Base-by-base conservation (phyloP, 2,113 vertebrate species). In the Sminthopsis crassicaudata region DNA sequence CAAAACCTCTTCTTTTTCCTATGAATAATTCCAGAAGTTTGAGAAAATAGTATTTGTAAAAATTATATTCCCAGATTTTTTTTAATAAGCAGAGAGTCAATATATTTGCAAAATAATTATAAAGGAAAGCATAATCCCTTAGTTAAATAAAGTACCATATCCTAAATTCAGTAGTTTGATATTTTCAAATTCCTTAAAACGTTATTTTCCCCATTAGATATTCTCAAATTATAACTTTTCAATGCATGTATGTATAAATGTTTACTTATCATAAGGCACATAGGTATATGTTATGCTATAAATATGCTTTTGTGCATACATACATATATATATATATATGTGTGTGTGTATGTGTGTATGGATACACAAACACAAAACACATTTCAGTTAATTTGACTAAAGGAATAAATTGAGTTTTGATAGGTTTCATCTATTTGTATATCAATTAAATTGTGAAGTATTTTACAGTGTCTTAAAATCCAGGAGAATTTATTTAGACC, bases 191-290 rank as follows among this genome's bases (percentile, higher is more conserved):
- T 95, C 8, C 90, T 46, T 91, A 84, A 90, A 96, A 95, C 22
- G 36, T 96, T 95, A 92, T 93, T 95, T 95, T 91, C 94, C 5
- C 93, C 92, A 97, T 91, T 93, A 96, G 57, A 94, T 95, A 89
- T 92, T 94, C 94, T 96, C 96, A 90, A 46, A 90, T 27, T 90
- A 8, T 1, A 90, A 48, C 46, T 26, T 0, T n/a, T 76, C 27
- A 36, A 67, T 36, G 27, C 22, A 54, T 54, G 52, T 54, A 54
- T 60, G 27, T 12, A 36, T 60, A 30, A 2, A 67, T 67, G 12
- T 36, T 4, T 67, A 16, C 11, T 12, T 67, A 67, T 60, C 57
- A 60, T 16, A 67, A 36, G 12, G 30, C 11, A 76, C 6, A 67
- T 14, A 67, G 57, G 11, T 27, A 67, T 67, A 3, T 27, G 11